These are phyloP conservation scores for Gallinago paraguaiae DNA, from an alignment of 2,113 vertebrate genomes.

Conservation along the genomic window DNA sequence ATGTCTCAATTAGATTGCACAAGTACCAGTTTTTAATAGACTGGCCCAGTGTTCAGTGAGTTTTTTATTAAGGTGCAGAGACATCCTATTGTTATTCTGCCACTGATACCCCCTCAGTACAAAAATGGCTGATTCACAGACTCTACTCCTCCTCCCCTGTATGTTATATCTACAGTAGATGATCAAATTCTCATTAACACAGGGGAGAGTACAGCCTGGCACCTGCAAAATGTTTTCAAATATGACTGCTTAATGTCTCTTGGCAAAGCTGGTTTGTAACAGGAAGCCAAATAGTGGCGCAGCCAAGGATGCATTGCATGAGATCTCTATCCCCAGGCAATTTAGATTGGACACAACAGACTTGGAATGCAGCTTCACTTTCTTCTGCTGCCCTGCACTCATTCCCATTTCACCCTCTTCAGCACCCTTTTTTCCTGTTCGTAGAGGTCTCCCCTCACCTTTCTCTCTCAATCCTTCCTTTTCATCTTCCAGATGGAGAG, in stretches of 20 bases:
- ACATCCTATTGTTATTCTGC: slow-evolving; percentile 2
- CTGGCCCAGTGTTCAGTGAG: background rate
- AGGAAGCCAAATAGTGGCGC: slow-evolving; percentile 34
- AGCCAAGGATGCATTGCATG: slow-evolving; percentile 44
- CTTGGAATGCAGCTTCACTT: background rate
- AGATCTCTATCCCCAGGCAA: slow-evolving; percentile 48
- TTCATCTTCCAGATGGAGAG: background rate
- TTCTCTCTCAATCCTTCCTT: background rate
- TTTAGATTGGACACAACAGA: slow-evolving; percentile 26
- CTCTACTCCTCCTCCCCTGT: slow-evolving; percentile 8
- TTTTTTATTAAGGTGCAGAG: background rate
- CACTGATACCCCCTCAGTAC: background rate
- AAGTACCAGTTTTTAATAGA: slow-evolving; percentile 38
- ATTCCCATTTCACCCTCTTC: background rate
- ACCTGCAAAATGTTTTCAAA: slow-evolving; percentile 66
- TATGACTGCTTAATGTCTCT: slow-evolving; percentile 65
- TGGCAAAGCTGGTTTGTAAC: slow-evolving; percentile 30
- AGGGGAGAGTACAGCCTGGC: slow-evolving; percentile 56
- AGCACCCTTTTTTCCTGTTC: background rate
- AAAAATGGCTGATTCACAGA: slow-evolving; percentile 17
- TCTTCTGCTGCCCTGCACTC: background rate
- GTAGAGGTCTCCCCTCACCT: background rate
- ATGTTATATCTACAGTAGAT: slow-evolving; percentile 23
- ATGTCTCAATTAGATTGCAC: slow-evolving; percentile 38
- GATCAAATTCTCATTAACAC: slow-evolving; percentile 68